These are phyloP conservation scores for Chymomyza caudatula DNA, from an alignment of 2,888 invertebrate species.

Conservation along the genomic window DNA sequence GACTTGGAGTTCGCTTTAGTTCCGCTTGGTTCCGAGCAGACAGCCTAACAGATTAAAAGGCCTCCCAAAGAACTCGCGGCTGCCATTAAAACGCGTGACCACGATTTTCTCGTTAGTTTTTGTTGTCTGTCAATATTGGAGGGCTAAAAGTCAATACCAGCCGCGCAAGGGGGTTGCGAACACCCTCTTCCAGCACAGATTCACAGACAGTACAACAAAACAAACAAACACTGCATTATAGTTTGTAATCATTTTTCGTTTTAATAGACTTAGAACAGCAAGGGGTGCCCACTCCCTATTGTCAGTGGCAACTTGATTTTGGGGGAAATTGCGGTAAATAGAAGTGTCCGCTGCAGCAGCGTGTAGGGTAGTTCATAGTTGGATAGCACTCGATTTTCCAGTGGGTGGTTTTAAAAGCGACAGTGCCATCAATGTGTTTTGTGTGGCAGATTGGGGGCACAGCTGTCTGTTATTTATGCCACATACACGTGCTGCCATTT, in stretches of 20 bases:
- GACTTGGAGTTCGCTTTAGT: not conserved
- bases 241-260: conserved; percentile 72
- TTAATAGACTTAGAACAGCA: conserved; percentile 51
- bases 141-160: no score
- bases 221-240: conserved; percentile 59
- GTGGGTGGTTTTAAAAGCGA: not conserved
- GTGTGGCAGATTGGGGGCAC: conserved; percentile 11
- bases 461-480: conserved; percentile 4
- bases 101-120: no score
- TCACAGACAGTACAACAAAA: no score
- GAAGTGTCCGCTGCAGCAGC: conserved; percentile 58
- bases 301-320: no score
- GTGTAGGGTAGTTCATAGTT: not conserved
- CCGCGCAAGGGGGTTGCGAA: not conserved
- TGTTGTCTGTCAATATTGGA: not conserved
- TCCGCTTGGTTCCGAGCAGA: not conserved
- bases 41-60: not conserved
- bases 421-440: conserved; percentile 56
- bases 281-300: no score
- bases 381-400: not conserved
- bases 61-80: not conserved
- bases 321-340: conserved; percentile 58
- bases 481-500: conserved; percentile 5
- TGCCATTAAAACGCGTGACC: not conserved
- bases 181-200: not conserved